These are phyloP conservation scores for Progne subis DNA, from an alignment of 2,113 vertebrate species.

Conservation along the genomic window DNA sequence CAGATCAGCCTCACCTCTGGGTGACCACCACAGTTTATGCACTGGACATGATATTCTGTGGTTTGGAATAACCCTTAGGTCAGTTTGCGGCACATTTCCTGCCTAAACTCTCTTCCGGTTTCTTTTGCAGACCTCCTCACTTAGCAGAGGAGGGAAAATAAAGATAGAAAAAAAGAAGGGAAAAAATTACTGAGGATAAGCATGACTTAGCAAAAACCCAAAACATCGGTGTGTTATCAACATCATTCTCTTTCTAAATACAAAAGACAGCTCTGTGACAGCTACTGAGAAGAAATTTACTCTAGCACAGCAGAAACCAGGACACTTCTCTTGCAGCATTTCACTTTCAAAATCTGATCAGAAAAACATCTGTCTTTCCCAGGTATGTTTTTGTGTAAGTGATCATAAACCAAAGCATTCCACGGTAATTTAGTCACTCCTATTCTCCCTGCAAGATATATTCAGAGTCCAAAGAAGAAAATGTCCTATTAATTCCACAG, in stretches of 20 bases:
- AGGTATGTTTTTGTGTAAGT: not conserved
- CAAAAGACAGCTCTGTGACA: not conserved
- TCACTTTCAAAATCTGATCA: not conserved
- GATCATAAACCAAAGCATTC: not conserved
- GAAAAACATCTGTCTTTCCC: not conserved
- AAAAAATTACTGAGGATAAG: not conserved
- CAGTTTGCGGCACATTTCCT: not conserved
- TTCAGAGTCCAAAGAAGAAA: not conserved
- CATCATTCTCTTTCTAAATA: not conserved
- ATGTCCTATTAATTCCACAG: not conserved
- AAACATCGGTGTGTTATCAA: not conserved
- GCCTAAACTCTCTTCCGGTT: not conserved
- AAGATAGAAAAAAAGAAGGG: not conserved
- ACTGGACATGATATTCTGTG: not conserved
- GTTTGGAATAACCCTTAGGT: not conserved
- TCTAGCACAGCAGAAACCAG: not conserved
- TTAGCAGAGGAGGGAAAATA: not conserved
- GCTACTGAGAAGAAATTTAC: not conserved
- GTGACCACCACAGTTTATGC: accelerated
- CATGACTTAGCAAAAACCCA: not conserved
- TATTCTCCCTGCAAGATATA: not conserved
- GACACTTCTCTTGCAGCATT: not conserved
- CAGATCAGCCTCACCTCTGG: accelerated
- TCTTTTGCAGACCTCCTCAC: not conserved
- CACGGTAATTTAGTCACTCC: not conserved